Evolutionary conservation across 92 coral and sea anemone species (phyloP).

Genomic region (Montipora capitata): DNA sequence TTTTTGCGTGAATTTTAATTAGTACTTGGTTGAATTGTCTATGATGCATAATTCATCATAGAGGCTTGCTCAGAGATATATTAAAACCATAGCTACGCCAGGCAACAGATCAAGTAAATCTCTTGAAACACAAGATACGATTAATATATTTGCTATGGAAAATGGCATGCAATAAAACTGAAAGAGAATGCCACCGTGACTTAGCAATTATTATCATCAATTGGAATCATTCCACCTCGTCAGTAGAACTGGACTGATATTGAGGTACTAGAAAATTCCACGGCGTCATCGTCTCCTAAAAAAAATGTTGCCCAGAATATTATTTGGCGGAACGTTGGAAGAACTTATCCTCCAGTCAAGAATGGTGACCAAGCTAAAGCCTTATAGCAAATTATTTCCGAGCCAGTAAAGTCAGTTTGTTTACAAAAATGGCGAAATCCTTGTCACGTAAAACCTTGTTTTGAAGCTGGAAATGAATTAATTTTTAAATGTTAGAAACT

Average conservation of each 20-base stretch:
- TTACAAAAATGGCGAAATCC: slow-evolving; percentile 4
- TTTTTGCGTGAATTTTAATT: slow-evolving; percentile 22
- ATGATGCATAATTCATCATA: slow-evolving; percentile 35
- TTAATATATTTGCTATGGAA: too few relatives aligned
- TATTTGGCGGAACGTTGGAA: too few relatives aligned
- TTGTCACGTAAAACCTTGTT: slow-evolving; percentile 42
- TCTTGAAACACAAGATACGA: neutral
- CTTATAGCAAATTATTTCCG: too few relatives aligned
- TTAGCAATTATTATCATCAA: too few relatives aligned
- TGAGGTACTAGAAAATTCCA: neutral
- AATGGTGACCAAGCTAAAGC: too few relatives aligned
- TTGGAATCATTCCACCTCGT: neutral
- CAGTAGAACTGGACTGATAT: slow-evolving; percentile 1
- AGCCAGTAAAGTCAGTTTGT: slow-evolving; percentile 17
- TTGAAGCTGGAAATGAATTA: neutral
- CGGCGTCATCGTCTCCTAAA: too few relatives aligned
- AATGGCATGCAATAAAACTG: neutral
- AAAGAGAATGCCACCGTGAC: too few relatives aligned
- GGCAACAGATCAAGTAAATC: neutral
- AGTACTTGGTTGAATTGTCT: neutral
- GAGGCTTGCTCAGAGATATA: slow-evolving; percentile 14
- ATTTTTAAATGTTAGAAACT: too few relatives aligned
- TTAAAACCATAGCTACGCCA: slow-evolving; percentile 1
- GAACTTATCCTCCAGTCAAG: too few relatives aligned
- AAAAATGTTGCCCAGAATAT: too few relatives aligned